These are phyloP conservation scores for Staurois parvus DNA, from an alignment of 2,797 vertebrate species.

Conservation along the genomic window DNA sequence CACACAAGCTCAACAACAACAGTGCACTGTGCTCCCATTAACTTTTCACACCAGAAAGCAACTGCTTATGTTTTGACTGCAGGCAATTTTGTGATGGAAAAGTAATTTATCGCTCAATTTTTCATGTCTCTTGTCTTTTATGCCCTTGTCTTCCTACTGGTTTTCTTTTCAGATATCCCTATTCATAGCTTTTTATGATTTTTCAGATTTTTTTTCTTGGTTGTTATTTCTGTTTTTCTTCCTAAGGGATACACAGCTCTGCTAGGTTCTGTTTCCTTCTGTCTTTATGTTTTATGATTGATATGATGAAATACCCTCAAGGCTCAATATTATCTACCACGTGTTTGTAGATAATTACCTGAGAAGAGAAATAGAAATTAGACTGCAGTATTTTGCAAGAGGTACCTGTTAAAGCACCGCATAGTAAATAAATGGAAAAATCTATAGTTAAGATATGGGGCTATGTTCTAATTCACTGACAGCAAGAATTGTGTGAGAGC, in stretches of 20 bases:
- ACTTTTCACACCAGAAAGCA: conserved; percentile 50
- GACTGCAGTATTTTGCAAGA: conserved; percentile 11
- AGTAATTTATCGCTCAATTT: conserved; percentile 46
- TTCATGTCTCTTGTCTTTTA: conserved; percentile 48
- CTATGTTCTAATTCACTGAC: conserved; percentile 10
- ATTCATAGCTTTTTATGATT: conserved; percentile 18
- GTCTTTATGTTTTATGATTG: conserved; percentile 29
- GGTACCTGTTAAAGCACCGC: conserved; percentile 18
- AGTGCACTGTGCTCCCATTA: conserved; percentile 43
- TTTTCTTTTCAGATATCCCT: conserved; percentile 43
- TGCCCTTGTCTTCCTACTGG: conserved; percentile 41
- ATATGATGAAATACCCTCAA: conserved; percentile 37
- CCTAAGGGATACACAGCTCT: conserved; percentile 22
- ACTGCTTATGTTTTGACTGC: conserved; percentile 48
- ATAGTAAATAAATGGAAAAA: conserved; percentile 41
- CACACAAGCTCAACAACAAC: not conserved
- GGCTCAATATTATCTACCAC: conserved; percentile 26
- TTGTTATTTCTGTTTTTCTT: conserved; percentile 11
- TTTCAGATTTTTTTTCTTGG: conserved; percentile 11
- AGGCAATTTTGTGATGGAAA: conserved; percentile 41
- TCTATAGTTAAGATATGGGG: conserved; percentile 40
- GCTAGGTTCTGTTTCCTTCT: not conserved
- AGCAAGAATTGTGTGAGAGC: not conserved
- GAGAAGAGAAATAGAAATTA: conserved; percentile 39
- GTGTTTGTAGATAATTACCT: conserved; percentile 40